Percentiles rank a stretch among this genome's conserved stretches.
Evolutionary conservation across 2,113 vertebrate genomes (phyloP).

Genomic region (Xiphias gladius): DNA sequence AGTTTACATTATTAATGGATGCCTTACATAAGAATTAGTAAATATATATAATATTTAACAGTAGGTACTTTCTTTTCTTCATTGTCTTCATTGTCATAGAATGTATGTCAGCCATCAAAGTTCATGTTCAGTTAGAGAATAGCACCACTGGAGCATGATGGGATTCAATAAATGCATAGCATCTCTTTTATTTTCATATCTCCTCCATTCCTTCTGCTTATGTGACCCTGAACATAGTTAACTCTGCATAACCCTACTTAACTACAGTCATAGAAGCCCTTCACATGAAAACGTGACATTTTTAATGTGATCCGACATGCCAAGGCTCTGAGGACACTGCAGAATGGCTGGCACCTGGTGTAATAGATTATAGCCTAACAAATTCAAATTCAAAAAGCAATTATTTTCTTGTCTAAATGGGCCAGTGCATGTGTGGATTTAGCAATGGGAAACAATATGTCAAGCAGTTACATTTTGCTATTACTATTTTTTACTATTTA

Average conservation of each 20-base stretch:
- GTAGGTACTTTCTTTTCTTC: neutral
- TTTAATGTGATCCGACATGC: constrained; percentile 30
- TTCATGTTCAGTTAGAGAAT: neutral
- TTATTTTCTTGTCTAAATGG: constrained; percentile 42
- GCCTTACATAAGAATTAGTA: neutral
- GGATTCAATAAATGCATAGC: neutral
- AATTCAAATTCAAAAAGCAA: constrained; percentile 47
- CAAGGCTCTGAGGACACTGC: neutral
- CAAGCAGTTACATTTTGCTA: too few species aligned
- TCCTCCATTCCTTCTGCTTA: neutral
- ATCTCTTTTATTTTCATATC: constrained; percentile 16
- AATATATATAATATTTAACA: neutral
- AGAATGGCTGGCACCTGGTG: constrained; percentile 44
- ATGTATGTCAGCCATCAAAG: constrained; percentile 13
- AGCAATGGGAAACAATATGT: constrained; percentile 28
- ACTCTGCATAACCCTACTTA: neutral
- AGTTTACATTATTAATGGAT: neutral
- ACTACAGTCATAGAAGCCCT: constrained; percentile 8
- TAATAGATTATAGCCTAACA: constrained; percentile 47
- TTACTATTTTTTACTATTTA: too few species aligned
- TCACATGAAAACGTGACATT: constrained; percentile 42
- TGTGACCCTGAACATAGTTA: constrained; percentile 21
- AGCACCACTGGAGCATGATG: constrained; percentile 12
- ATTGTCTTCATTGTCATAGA: neutral
- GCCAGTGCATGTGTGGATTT: neutral